Evolutionary conservation across 2,113 vertebrate species (phyloP).

Genomic region (Leptocoma aspasia): DNA sequence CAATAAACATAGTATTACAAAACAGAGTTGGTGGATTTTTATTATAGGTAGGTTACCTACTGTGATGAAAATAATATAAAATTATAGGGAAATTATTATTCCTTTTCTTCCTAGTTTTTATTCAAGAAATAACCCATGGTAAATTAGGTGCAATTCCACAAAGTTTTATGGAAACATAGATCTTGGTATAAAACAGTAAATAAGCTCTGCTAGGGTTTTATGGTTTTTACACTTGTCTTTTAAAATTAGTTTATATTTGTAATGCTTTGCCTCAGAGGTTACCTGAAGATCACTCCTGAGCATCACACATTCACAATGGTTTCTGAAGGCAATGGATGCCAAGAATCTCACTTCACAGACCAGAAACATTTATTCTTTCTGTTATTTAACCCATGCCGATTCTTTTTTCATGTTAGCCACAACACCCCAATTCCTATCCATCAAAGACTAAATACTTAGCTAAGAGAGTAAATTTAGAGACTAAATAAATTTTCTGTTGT

Average conservation of each 20-base stretch:
- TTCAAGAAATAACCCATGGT: background rate
- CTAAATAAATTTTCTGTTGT: background rate
- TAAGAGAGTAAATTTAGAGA: background rate
- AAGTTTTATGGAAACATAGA: constrained; percentile 9
- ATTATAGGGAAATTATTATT: constrained; percentile 4
- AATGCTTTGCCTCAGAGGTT: background rate
- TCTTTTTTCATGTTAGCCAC: background rate
- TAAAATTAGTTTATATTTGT: constrained; percentile 2
- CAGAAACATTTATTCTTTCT: background rate
- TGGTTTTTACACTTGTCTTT: background rate
- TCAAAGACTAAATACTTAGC: background rate
- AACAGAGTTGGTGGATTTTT: background rate
- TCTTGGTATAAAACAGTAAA: constrained; percentile 4
- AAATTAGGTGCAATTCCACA: background rate
- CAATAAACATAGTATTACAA: constrained; percentile 23
- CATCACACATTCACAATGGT: background rate
- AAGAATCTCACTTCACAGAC: background rate
- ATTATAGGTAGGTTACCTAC: constrained; percentile 2
- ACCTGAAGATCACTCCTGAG: background rate
- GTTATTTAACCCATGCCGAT: background rate
- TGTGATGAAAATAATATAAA: constrained; percentile 21
- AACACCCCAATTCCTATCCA: background rate
- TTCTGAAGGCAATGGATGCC: background rate
- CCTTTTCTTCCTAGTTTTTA: constrained; percentile 16
- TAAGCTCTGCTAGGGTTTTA: constrained; percentile 1